Base-by-base conservation (phyloP, 2,888 invertebrate species). In the Idaea dimidiata region DNA sequence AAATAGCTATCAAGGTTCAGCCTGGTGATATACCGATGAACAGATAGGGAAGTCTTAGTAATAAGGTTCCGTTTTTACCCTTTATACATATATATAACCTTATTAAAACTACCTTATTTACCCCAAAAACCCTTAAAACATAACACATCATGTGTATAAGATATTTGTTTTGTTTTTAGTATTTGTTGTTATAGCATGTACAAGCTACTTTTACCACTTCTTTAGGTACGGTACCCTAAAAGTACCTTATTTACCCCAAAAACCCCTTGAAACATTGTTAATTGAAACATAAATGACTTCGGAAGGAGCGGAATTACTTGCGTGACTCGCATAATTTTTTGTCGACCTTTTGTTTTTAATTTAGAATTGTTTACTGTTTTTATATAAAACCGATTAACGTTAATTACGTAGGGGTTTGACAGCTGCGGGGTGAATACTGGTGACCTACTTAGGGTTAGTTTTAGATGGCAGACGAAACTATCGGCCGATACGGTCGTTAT, bases 261-360 rank as follows among this genome's bases (percentile, higher is more conserved):
- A 43, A 8, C 6, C 8, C 43, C 14, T 43, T 2, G 14, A 43
- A 43, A 8, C 43, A 43, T 43, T 43, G 43, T 10, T 43, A 43
- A 43, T 43, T 43, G 43, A 43, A 43, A 43, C 43, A 43, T 43
- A 43, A 43, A 43, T 43, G 43, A 43, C 10, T 14, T 43, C 43
- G 43, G 73, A 63, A 62, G 75, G 61, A 62, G 43, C 54, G 62
- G 72, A 69, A 79, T 76, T 76, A 70, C 66, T 63, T 65, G 73
- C 75, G 74, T 77, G 77, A 78, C 71, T 75, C 75, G 77, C 76
- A 77, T 73, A 70, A 24, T 77, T 78, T 76, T 75, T 74, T 69
- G 61, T 62, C 61, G 62, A 55, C 62, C 63, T 61, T 60, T 66
- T 65, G 61, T 59, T 71, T 69, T 69, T 66, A 70, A 67, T 68